Base-by-base conservation (phyloP, 2,797 vertebrate species). In the Aldrovandia affinis region DNA sequence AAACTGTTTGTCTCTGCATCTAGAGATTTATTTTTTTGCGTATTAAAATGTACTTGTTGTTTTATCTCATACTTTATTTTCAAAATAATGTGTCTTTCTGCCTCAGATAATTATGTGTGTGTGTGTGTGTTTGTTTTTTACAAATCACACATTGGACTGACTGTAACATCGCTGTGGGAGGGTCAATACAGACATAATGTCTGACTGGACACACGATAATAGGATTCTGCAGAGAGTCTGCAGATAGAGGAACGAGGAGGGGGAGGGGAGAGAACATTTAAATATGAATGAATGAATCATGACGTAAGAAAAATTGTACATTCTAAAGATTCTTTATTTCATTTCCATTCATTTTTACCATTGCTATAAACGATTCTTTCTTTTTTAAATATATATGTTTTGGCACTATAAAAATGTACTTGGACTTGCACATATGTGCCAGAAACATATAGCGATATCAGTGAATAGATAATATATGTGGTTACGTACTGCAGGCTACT, bases 401-500 rank as follows among this genome's bases (percentile, higher is more conserved):
- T 36, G 1, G 30, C n/a, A n/a, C 61, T 7, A 20, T 20, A 55
- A 2, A 80, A 18, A 80, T 15, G 28, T 70, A 30, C 55, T 18
- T 83, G 36, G 63, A n/a, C n/a, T 30, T 42, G 28, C 61, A 83
- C 10, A 36, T 44, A 44, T 47, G 57, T 52, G 25, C 10, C 52
- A 44, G 20, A 75, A 20, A 39, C 30, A 55, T 28, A 14, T 14
- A 15, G 54, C 59, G 55, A 77, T 77, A 47, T 44, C 42, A 44
- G 39, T 77, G 42, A 77, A 77, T 25, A 42, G 42, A 47, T 77
- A 3, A 33, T 30, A 54, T 75, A 52, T 63, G 47, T 63, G 55
- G 59, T 52, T 68, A 54, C 57, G 80, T 65, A 80, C 52, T 80
- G 61, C 50, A 80, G 83, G 83, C 65, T 61, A 84, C 78, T 84